Percentiles rank a stretch among this genome's conserved stretches.
Evolutionary conservation across 2,888 invertebrate species (phyloP).

Genomic region (Ditula angustiorana): DNA sequence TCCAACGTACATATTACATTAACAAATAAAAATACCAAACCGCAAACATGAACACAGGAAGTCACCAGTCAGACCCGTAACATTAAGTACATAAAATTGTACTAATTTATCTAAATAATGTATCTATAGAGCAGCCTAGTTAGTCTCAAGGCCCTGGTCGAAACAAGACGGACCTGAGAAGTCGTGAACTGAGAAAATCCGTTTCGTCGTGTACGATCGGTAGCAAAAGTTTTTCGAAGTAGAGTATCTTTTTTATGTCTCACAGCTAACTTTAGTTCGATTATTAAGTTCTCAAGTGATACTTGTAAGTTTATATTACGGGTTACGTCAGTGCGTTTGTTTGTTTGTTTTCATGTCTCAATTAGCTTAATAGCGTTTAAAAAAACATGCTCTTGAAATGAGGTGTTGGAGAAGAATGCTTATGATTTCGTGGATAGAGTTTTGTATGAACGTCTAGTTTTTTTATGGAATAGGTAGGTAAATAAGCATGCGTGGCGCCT

Average conservation of each 20-base stretch:
- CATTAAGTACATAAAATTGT: constrained; percentile 1
- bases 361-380: too few species aligned
- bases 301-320: too few species aligned
- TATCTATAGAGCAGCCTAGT: constrained; percentile 18
- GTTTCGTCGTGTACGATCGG: constrained; percentile 23
- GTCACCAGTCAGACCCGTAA: background rate
- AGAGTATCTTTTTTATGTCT: background rate
- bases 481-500: too few species aligned
- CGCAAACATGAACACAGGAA: constrained; percentile 10
- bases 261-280: too few species aligned
- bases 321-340: too few species aligned
- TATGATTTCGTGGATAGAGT: too few species aligned
- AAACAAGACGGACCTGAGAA: constrained; percentile 47
- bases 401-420: too few species aligned
- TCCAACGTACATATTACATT: background rate
- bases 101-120: constrained; percentile 23
- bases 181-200: constrained; percentile 47
- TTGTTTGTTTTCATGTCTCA: too few species aligned
- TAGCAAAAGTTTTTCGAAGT: background rate
- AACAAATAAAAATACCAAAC: background rate
- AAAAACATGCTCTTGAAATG: background rate
- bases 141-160: constrained; percentile 46
- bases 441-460: too few species aligned
- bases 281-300: too few species aligned
- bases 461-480: too few species aligned